A percentile compares a stretch with the other conserved stretches of the same genome.
Evolutionary conservation across 2,113 vertebrate species (phyloP).

Genomic region (Sylvietta virens): DNA sequence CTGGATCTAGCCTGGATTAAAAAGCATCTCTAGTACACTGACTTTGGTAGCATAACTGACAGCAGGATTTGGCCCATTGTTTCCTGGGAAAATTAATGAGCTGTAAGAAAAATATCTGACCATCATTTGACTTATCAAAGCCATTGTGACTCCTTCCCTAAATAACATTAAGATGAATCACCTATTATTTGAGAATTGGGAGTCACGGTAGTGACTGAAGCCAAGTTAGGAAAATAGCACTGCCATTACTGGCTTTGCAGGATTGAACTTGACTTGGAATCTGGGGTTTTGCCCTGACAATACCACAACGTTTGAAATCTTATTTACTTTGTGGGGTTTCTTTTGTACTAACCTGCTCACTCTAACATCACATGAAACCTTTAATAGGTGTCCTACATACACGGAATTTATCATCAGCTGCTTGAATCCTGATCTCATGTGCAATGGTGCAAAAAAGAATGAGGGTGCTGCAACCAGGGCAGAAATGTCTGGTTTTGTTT

Average conservation of each 20-base stretch:
- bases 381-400: not conserved
- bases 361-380: constrained; percentile 1
- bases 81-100: constrained; percentile 55
- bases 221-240: constrained; percentile 36
- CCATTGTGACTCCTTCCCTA: constrained; percentile 57
- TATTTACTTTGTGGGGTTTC: constrained; percentile 60
- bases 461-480: not conserved
- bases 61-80: constrained; percentile 42
- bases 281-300: constrained; percentile 49
- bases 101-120: constrained; percentile 61
- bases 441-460: not conserved
- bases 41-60: not conserved
- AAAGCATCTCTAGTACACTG: not conserved
- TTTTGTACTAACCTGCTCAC: constrained; percentile 42
- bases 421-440: not conserved
- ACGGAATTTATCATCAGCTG: not conserved
- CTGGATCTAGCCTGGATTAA: not conserved
- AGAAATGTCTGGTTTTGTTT: not conserved
- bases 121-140: constrained; percentile 66
- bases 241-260: constrained; percentile 49
- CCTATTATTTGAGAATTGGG: constrained; percentile 44
- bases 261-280: constrained; percentile 68
- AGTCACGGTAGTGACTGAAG: constrained; percentile 57
- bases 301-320: constrained; percentile 38
- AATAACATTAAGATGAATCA: constrained; percentile 67